Percentiles rank a stretch among this genome's conserved stretches.
phyloP scores from a whole-genome alignment of 2,888 invertebrate species.

The Smittia aterrima region DNA sequence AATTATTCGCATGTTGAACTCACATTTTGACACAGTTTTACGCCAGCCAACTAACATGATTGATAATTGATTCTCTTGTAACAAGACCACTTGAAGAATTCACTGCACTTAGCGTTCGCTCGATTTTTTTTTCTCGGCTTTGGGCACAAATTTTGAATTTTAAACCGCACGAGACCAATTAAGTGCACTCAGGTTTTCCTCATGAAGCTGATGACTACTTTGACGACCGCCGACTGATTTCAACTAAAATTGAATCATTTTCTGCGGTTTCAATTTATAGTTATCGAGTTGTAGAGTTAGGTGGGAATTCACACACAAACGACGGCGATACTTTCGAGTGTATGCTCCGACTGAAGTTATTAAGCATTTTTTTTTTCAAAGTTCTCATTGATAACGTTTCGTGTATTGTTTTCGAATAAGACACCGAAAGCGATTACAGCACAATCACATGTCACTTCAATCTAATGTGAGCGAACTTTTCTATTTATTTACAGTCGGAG shows the following conservation, averaged over 20 bases:
- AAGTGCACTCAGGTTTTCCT: too few relatives aligned
- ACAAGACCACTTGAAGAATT: too few relatives aligned
- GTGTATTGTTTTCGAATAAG: too few relatives aligned
- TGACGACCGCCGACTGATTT: not conserved
- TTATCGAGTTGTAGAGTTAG: not conserved
- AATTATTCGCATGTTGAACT: conserved; percentile 37
- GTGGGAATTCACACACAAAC: not conserved
- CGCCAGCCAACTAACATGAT: conserved; percentile 43
- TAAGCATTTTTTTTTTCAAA: not conserved
- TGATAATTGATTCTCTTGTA: not conserved
- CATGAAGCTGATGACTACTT: too few relatives aligned
- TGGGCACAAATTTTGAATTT: not conserved
- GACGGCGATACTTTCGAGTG: conserved; percentile 6
- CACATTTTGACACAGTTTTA: conserved; percentile 43
- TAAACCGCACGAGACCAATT: not conserved
- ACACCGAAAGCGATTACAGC: too few relatives aligned
- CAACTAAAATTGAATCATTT: conserved; percentile 35
- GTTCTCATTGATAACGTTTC: not conserved
- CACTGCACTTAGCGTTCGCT: not conserved
- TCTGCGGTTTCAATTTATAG: conserved; percentile 26
- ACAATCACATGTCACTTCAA: too few relatives aligned
- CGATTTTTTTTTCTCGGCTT: not conserved
- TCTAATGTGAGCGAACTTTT: too few relatives aligned
- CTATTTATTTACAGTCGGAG: too few relatives aligned
- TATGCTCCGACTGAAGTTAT: not conserved